phyloP scores from a whole-genome alignment of 2,888 invertebrate species.

The Lepidochrysops patricia region DNA sequence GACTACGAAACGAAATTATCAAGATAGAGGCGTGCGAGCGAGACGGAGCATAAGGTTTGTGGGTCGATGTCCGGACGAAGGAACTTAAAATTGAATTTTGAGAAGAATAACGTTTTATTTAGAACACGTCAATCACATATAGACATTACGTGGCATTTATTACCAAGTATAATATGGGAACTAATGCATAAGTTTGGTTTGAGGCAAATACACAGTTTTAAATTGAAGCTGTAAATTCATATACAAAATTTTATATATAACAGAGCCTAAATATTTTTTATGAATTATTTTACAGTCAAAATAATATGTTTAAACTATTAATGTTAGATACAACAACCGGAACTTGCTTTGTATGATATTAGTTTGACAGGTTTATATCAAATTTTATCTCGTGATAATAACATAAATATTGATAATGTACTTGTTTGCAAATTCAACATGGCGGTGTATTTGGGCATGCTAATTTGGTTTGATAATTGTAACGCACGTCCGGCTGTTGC shows the following conservation, averaged over 20 bases:
- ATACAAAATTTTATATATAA: too few species aligned
- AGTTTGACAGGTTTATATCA: neutral
- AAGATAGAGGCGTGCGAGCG: conserved; percentile 38
- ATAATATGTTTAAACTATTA: neutral
- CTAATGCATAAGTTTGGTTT: neutral
- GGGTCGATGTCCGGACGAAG: conserved; percentile 70
- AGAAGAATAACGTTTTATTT: conserved; percentile 54
- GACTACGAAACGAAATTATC: conserved; percentile 60
- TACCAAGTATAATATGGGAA: neutral
- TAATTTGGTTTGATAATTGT: neutral
- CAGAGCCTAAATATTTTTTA: too few species aligned
- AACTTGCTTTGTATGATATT: neutral
- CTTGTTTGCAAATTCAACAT: neutral
- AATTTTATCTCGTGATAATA: neutral
- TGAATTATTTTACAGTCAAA: too few species aligned
- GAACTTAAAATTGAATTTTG: conserved; percentile 66
- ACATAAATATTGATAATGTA: neutral
- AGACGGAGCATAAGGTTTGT: conserved; percentile 58
- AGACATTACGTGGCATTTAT: conserved; percentile 10
- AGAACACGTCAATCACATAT: conserved; percentile 25
- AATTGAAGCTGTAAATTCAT: too few species aligned
- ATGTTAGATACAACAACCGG: neutral
- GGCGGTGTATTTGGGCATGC: neutral
- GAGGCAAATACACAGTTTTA: neutral
- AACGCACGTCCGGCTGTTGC: neutral